Conservation (phyloP, 2,113 vertebrate species). For the Geococcyx californianus region DNA sequence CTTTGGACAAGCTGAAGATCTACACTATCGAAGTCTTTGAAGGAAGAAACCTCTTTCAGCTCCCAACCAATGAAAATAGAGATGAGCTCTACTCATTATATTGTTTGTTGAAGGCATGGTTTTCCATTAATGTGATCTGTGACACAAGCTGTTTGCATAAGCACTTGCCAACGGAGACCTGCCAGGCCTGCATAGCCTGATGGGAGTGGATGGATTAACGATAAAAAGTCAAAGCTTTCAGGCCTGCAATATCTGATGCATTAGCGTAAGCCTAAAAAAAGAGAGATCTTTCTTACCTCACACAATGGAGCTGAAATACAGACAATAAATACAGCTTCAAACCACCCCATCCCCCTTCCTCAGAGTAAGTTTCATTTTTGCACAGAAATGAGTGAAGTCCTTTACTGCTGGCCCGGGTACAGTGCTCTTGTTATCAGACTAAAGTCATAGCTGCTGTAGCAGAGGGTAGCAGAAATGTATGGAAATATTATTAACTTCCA, state of each 20-base stretch:
- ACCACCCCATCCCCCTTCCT: background rate
- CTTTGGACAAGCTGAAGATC: background rate
- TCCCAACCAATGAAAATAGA: background rate
- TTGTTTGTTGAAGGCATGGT: background rate
- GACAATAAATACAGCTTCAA: background rate
- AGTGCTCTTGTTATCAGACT: conserved; percentile 8
- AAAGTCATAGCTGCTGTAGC: background rate
- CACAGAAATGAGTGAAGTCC: background rate
- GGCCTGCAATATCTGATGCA: background rate
- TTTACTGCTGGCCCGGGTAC: background rate
- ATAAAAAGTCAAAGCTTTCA: background rate
- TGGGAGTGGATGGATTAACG: background rate
- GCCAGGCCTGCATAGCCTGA: background rate
- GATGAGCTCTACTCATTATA: background rate
- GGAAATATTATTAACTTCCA: conserved; percentile 44
- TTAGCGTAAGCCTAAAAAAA: background rate
- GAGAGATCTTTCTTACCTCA: background rate
- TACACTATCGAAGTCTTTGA: background rate
- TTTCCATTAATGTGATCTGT: background rate
- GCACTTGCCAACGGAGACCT: background rate
- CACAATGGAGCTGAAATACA: background rate
- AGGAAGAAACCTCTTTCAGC: background rate
- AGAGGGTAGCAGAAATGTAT: background rate
- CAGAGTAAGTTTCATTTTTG: background rate
- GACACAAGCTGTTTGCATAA: background rate